A percentile compares a stretch with the other conserved stretches of the same genome.
These are phyloP conservation scores for Novumbra hubbsi DNA, from an alignment of 2,797 vertebrate genomes.

Conservation along the genomic window DNA sequence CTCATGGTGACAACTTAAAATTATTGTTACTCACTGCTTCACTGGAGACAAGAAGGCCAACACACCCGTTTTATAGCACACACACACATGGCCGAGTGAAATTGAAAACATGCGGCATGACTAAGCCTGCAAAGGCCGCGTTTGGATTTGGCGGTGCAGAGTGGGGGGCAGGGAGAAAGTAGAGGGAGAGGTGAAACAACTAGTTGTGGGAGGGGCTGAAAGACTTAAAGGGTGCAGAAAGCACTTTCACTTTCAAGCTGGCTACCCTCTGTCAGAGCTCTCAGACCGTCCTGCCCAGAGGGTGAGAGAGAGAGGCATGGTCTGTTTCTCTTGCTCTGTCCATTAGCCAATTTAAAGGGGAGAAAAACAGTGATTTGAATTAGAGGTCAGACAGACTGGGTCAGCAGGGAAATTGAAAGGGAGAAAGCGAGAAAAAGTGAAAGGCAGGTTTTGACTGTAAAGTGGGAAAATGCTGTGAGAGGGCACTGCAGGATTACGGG, in stretches of 20 bases:
- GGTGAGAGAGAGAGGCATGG: slow-evolving; percentile 29
- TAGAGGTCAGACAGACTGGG: slow-evolving; percentile 56
- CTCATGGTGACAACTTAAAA: slow-evolving; percentile 49
- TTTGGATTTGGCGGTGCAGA: slow-evolving; percentile 40
- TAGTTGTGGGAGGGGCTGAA: slow-evolving; percentile 65
- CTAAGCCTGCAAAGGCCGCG: slow-evolving; percentile 60
- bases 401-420: slow-evolving; percentile 48
- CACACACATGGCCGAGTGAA: slow-evolving; percentile 24
- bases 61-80: not conserved
- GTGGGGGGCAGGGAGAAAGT: slow-evolving; percentile 49
- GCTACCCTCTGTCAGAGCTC: slow-evolving; percentile 45
- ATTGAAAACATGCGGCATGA: slow-evolving; percentile 77
- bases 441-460: slow-evolving; percentile 34
- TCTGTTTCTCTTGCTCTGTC: slow-evolving; percentile 49
- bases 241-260: slow-evolving; percentile 75
- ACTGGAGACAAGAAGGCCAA: slow-evolving; percentile 25
- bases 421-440: slow-evolving; percentile 22
- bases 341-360: slow-evolving; percentile 54
- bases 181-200: slow-evolving; percentile 71
- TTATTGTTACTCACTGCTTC: slow-evolving; percentile 42
- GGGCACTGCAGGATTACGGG: slow-evolving; percentile 53
- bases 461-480: slow-evolving; percentile 70
- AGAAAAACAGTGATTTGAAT: slow-evolving; percentile 46
- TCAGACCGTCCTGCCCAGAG: slow-evolving; percentile 50
- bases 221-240: slow-evolving; percentile 66